Conservation (phyloP, 2,797 vertebrate genomes). For the Acanthis flammea region DNA sequence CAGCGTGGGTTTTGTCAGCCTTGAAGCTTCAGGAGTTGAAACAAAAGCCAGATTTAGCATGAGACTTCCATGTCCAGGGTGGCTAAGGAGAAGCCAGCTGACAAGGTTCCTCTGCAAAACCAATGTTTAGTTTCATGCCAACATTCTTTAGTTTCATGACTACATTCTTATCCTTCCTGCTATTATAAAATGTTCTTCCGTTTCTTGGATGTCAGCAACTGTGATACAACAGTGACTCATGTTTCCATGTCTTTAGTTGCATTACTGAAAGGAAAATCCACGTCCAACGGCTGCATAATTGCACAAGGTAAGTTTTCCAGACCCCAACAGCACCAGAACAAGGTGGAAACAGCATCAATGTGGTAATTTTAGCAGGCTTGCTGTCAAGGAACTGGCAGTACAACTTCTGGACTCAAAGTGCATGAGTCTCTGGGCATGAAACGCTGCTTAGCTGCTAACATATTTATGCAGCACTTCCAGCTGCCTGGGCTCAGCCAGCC, state of each 20-base stretch:
- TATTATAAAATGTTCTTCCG: not conserved
- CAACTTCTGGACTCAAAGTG: not conserved
- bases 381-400: not conserved
- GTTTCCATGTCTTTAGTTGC: not conserved
- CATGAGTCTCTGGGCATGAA: not conserved
- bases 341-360: not conserved
- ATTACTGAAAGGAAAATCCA: not conserved
- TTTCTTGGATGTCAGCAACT: not conserved
- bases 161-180: not conserved
- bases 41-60: not conserved
- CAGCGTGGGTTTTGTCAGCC: rapidly evolving
- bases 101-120: not conserved
- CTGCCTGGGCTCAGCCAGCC: not conserved
- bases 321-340: not conserved
- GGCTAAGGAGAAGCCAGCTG: not conserved
- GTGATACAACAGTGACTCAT: not conserved
- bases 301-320: not conserved
- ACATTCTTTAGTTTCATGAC: not conserved
- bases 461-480: not conserved
- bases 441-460: not conserved
- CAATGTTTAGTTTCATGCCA: not conserved
- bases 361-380: rapidly evolving
- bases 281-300: not conserved
- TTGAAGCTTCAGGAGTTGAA: not conserved
- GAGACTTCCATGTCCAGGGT: not conserved